These are phyloP conservation scores for Drosophila paulistorum DNA, from an alignment of 1,140 invertebrate genomes.

Conservation along the genomic window DNA sequence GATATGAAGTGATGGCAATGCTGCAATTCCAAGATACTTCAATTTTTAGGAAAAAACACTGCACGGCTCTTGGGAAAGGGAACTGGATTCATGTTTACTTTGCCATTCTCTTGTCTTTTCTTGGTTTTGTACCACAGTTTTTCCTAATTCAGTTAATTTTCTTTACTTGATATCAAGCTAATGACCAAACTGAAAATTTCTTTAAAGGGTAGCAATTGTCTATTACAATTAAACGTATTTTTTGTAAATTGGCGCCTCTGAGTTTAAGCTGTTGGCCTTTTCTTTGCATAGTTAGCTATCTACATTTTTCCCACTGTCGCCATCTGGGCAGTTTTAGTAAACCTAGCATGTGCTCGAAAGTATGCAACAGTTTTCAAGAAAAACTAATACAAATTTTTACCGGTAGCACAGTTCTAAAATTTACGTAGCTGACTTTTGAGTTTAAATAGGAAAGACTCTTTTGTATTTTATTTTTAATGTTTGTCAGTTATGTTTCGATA, in stretches of 20 bases:
- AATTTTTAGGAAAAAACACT: constrained; percentile 10
- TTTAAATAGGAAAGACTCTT: too few relatives aligned
- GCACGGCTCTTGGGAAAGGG: background rate
- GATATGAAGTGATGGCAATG: constrained; percentile 1
- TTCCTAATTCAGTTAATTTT: background rate
- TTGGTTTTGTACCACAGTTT: background rate
- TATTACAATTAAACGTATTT: too few relatives aligned
- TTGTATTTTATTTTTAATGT: too few relatives aligned
- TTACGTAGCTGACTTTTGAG: too few relatives aligned
- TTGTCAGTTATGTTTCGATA: too few relatives aligned
- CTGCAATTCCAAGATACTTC: constrained; percentile 26
- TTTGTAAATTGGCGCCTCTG: background rate
- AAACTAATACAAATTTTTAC: too few relatives aligned
- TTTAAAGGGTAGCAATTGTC: background rate
- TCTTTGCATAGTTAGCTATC: background rate
- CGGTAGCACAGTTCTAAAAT: too few relatives aligned
- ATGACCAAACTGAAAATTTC: background rate
- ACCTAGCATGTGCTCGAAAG: background rate
- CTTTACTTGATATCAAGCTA: background rate
- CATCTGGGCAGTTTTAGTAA: background rate
- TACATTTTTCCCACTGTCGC: background rate
- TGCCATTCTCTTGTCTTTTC: background rate
- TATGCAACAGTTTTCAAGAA: background rate
- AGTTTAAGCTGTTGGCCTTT: background rate
- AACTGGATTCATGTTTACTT: background rate